phyloP scores from a whole-genome alignment of 2,888 invertebrate genomes.

The Aspidiotus destructor region DNA sequence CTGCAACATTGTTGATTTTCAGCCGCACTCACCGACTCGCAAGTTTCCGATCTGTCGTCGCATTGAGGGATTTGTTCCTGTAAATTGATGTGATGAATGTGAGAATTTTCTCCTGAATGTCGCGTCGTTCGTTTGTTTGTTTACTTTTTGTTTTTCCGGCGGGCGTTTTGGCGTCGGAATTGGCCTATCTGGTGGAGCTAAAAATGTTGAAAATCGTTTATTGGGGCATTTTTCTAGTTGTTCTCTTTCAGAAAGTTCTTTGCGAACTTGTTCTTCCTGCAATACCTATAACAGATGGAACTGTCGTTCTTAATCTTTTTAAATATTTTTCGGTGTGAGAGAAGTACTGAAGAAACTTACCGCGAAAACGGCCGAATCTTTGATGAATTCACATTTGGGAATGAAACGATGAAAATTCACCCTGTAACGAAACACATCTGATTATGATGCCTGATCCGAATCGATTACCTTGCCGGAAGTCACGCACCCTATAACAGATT shows the following conservation, averaged over 20 bases:
- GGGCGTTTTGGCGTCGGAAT: slow-evolving; percentile 45
- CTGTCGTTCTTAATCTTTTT: background rate
- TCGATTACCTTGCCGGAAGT: background rate
- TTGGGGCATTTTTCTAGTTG: slow-evolving; percentile 41
- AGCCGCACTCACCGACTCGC: background rate
- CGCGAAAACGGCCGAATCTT: slow-evolving; percentile 59
- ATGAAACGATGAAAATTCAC: slow-evolving; percentile 61
- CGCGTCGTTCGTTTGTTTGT: no score
- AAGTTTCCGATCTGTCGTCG: background rate
- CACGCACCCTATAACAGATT: slow-evolving; percentile 56
- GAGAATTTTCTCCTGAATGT: background rate
- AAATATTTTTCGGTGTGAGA: background rate
- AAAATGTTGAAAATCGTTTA: slow-evolving; percentile 62
- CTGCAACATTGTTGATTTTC: no score
- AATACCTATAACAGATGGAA: slow-evolving; percentile 42
- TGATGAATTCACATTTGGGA: slow-evolving; percentile 54
- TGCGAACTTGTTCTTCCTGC: slow-evolving; percentile 49
- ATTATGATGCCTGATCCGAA: background rate
- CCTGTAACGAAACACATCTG: slow-evolving; percentile 43
- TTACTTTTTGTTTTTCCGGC: background rate
- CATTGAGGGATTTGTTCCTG: background rate
- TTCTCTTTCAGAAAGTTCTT: slow-evolving; percentile 48
- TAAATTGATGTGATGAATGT: background rate
- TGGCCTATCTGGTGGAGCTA: slow-evolving; percentile 63
- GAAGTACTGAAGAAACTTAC: slow-evolving; percentile 34